phyloP scores from a whole-genome alignment of 2,888 invertebrate species.

The Ramazzottius varieornatus region DNA sequence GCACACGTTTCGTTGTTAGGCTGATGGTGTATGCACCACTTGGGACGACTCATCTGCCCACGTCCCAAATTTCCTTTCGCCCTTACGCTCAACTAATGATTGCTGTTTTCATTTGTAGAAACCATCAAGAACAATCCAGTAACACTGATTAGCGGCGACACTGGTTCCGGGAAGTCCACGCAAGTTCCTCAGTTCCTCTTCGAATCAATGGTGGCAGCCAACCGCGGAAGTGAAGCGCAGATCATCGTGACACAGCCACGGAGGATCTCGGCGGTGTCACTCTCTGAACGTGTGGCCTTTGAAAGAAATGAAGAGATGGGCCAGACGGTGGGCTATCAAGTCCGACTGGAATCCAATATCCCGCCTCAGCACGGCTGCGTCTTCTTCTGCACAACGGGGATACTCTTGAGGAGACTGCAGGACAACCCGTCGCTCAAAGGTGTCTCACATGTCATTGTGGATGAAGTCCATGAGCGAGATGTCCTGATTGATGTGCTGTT shows the following conservation, averaged over 20 bases:
- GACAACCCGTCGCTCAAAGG: constrained; percentile 24
- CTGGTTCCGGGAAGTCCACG: background rate
- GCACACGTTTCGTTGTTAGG: no score
- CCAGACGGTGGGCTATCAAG: constrained; percentile 38
- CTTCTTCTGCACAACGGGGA: constrained; percentile 41
- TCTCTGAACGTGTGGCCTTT: constrained; percentile 36
- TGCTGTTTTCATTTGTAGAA: background rate
- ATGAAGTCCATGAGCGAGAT: constrained; percentile 46
- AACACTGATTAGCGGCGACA: background rate
- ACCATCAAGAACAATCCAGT: background rate
- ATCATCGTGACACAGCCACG: constrained; percentile 40
- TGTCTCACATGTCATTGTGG: constrained; percentile 39
- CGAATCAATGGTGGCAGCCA: constrained; percentile 27
- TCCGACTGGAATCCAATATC: constrained; percentile 17
- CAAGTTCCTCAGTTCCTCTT: constrained; percentile 34
- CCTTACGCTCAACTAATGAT: background rate
- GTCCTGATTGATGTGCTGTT: constrained; percentile 39
- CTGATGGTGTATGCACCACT: no score
- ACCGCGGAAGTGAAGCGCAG: constrained; percentile 27
- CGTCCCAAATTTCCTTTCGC: no score
- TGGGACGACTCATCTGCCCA: no score
- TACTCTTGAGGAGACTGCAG: constrained; percentile 23
- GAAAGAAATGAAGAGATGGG: constrained; percentile 38
- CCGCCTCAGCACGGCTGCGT: constrained; percentile 33
- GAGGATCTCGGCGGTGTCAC: constrained; percentile 37